phyloP scores from a whole-genome alignment of 2,888 invertebrate species.

The Crepidodera aurea region DNA sequence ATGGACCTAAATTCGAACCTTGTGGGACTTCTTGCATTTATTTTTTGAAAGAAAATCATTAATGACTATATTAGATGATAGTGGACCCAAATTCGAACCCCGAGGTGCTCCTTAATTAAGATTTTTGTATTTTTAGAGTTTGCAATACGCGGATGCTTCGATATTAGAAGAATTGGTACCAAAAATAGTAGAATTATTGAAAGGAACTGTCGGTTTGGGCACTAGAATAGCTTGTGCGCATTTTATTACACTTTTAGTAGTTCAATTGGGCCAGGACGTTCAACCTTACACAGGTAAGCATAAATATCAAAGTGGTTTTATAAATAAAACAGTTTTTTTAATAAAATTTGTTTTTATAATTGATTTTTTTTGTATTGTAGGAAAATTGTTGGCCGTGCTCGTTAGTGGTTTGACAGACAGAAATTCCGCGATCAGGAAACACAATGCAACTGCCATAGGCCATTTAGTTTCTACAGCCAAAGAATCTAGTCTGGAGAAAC shows the following conservation, averaged over 20 bases:
- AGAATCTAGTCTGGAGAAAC: conserved; percentile 72
- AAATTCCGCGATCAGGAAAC: conserved; percentile 83
- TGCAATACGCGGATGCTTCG: conserved; percentile 77
- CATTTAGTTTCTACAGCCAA: conserved; percentile 85
- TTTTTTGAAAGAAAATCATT: too few species aligned
- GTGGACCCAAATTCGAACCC: too few species aligned
- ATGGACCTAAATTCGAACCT: conserved; percentile 9
- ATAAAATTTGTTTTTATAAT: neutral
- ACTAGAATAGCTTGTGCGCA: conserved; percentile 85
- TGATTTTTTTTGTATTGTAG: conserved; percentile 39
- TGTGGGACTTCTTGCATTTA: too few species aligned
- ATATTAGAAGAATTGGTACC: conserved; percentile 83
- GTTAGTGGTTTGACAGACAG: conserved; percentile 84
- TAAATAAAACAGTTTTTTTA: neutral
- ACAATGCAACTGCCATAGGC: conserved; percentile 84
- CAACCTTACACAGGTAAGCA: conserved; percentile 66
- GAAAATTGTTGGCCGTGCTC: conserved; percentile 69
- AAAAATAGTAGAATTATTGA: conserved; percentile 81
- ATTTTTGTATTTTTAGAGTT: conserved; percentile 68
- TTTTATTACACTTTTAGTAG: conserved; percentile 75
- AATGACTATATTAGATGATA: too few species aligned
- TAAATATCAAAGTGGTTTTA: neutral
- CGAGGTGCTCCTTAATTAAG: too few species aligned
- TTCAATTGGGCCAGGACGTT: conserved; percentile 64
- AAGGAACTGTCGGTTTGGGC: conserved; percentile 80